Base-by-base conservation (phyloP, 2,888 invertebrate genomes). In the Liposcelis brunnea region DNA sequence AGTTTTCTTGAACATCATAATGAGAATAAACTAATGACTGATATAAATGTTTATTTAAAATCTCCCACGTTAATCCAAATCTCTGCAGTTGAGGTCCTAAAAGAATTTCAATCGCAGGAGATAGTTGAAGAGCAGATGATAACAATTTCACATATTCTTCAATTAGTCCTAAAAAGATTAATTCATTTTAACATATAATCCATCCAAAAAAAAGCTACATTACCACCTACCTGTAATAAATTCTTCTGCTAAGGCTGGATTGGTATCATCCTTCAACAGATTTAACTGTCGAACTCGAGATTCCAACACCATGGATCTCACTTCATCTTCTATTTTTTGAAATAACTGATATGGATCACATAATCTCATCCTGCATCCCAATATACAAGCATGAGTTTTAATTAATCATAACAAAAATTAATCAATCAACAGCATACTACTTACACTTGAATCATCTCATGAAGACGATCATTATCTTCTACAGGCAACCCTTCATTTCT, bases 31-130 rank as follows among this genome's bases (percentile, higher is more conserved):
- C 64, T 49, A 66, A 61, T 43, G 64, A 63, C 51, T 77, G 75
- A 60, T 76, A 78, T 50, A 79, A 65, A 54, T 73, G 73, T 55
- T 76, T 75, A 61, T 77, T 76, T 50, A 77, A 70, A 53, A 74
- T 66, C 53, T 74, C 71, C 77, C 78, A 79, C 5, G 73, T 73
- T 40, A 78, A 65, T 53, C 72, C 70, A 55, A 76, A 76, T 54
- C 69, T 70, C 51, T 69, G 69, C 50, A 76, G 61, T 55, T 75
- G 70, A 50, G 71, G 67, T 47, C 64, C 62, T 58, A 77, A 74
- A 55, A 78, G 60, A 48, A 74, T 71, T 49, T 68, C 64, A 45
- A 78, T 64, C 53, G 74, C 64, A 45, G 71, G 67, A 40, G 72
- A 64, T 52, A 75, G 63, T 52, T 69, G 67, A 51, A 67, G 65